Evolutionary conservation across 2,113 vertebrate genomes (phyloP).

Genomic region (Silurus meridionalis): DNA sequence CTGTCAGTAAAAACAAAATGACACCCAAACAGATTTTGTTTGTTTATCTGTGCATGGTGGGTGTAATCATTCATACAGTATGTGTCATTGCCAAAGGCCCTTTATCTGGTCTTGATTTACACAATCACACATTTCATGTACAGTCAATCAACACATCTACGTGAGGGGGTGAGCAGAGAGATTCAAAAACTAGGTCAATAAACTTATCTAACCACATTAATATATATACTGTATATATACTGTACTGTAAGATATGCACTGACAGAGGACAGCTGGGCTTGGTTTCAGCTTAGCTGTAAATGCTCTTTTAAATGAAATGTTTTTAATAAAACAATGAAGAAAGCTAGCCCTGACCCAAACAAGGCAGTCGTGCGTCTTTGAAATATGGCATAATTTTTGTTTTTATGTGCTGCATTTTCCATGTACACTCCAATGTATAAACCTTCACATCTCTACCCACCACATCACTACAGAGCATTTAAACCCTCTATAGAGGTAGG

Average conservation of each 20-base stretch:
- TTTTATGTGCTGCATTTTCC: neutral
- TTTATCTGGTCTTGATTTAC: conserved; percentile 3
- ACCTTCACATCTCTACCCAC: neutral
- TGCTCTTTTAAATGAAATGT: neutral
- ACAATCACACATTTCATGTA: conserved; percentile 23
- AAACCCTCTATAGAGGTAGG: neutral
- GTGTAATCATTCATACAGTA: conserved; percentile 27
- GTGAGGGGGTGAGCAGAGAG: conserved; percentile 13
- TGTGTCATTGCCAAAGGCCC: conserved; percentile 14
- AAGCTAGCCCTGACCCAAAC: neutral
- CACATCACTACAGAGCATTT: neutral
- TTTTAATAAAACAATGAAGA: neutral
- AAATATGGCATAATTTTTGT: neutral
- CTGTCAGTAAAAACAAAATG: conserved; percentile 12
- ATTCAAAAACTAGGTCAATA: conserved; percentile 21
- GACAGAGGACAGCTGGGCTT: neutral
- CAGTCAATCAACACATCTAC: conserved; percentile 23
- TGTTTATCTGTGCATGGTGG: conserved; percentile 25
- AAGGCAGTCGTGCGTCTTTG: neutral
- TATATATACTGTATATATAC: no score
- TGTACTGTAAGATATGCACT: neutral
- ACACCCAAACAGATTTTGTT: conserved; percentile 21
- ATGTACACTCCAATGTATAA: neutral
- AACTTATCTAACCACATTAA: neutral
- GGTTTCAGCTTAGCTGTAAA: neutral